Evolutionary conservation across 2,888 invertebrate species (phyloP).

Genomic region (Spisula solida): DNA sequence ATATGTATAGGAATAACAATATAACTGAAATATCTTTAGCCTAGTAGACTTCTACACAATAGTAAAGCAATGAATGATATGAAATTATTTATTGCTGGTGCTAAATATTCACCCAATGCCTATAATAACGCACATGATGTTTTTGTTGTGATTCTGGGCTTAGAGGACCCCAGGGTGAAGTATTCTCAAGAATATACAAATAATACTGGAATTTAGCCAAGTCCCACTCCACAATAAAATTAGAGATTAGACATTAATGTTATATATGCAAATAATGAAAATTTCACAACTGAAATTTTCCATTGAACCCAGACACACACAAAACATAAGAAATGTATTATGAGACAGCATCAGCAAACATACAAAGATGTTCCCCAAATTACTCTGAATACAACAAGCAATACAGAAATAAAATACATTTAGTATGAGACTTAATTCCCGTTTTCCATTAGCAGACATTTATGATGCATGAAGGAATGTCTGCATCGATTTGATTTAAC

Average conservation of each 20-base stretch:
- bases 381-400: neutral
- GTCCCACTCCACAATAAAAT: neutral
- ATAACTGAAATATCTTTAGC: neutral
- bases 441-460: conserved; percentile 10
- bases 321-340: neutral
- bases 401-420: neutral
- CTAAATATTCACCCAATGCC: neutral
- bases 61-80: neutral
- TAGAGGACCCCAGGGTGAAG: conserved; percentile 2
- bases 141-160: conserved; percentile 14
- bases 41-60: neutral
- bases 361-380: neutral
- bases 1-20: neutral
- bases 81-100: neutral
- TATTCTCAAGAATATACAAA: conserved; percentile 9
- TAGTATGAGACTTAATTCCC: conserved; percentile 1
- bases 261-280: conserved; percentile 21
- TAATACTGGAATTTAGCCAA: conserved; percentile 11
- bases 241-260: conserved; percentile 13
- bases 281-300: conserved; percentile 10
- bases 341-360: neutral
- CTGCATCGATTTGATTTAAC: neutral
- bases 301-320: neutral
- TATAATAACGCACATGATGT: neutral
- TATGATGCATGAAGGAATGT: neutral